Percentiles rank a stretch among this genome's conserved stretches.
Evolutionary conservation across 2,888 invertebrate species (phyloP).

Genomic region (Meliscaeva auricollis): DNA sequence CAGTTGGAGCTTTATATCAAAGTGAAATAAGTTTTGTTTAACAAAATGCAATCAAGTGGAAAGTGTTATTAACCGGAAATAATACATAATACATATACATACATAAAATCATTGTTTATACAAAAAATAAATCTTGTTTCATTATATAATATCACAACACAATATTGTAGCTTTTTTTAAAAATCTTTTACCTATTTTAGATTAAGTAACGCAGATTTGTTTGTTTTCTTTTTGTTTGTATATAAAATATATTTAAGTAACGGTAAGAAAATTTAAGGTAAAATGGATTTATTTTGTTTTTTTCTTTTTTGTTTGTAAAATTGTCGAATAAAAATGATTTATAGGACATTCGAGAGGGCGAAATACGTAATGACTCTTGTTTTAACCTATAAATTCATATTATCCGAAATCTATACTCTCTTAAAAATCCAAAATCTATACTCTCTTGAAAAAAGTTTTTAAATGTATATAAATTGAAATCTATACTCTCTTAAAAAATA

Average conservation of each 20-base stretch:
- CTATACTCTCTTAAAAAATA: constrained; percentile 7
- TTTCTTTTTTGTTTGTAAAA: constrained; percentile 46
- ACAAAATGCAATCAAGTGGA: too few species aligned
- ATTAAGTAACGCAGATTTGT: constrained; percentile 1
- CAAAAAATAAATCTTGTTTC: background rate
- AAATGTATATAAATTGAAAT: background rate
- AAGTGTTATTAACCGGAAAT: background rate
- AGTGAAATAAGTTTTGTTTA: too few species aligned
- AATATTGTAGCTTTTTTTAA: constrained; percentile 13
- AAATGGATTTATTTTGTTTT: constrained; percentile 14
- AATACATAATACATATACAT: background rate
- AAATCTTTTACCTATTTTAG: background rate
- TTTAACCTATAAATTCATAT: constrained; percentile 54
- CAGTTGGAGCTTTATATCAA: too few species aligned
- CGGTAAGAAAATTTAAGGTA: constrained; percentile 9
- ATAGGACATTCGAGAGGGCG: constrained; percentile 54
- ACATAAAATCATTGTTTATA: background rate
- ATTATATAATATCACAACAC: constrained; percentile 38
- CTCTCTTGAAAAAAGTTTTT: constrained; percentile 17
- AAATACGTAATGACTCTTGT: constrained; percentile 50
- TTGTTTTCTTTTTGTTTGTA: constrained; percentile 5
- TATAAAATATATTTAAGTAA: constrained; percentile 8
- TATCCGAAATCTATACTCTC: constrained; percentile 75
- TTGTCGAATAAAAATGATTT: constrained; percentile 69
- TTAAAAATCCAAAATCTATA: constrained; percentile 7